Percentiles rank a stretch among this genome's conserved stretches.
These are phyloP conservation scores for Gallinago nigripennis DNA, from an alignment of 2,797 vertebrate species.

Conservation along the genomic window DNA sequence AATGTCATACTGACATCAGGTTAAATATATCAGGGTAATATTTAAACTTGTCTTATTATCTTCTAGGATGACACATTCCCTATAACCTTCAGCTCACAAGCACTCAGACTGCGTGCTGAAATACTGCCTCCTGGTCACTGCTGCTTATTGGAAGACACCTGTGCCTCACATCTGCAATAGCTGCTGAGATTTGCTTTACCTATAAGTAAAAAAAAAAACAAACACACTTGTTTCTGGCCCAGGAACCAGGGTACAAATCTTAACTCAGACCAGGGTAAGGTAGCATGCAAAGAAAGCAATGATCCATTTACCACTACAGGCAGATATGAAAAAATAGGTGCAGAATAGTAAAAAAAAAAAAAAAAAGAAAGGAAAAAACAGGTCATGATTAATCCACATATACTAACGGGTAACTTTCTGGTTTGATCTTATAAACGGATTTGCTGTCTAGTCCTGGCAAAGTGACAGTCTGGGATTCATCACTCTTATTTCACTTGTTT, in stretches of 20 bases:
- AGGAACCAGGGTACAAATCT: neutral
- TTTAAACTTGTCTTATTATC: neutral
- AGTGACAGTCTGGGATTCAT: neutral
- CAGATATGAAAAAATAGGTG: neutral
- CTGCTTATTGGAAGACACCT: neutral
- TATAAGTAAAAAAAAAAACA: neutral
- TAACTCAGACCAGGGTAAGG: neutral
- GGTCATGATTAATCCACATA: neutral
- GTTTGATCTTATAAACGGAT: neutral
- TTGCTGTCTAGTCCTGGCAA: neutral
- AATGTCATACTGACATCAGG: neutral
- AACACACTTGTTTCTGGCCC: neutral
- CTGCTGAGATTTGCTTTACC: neutral
- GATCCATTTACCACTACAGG: neutral
- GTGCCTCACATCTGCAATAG: neutral
- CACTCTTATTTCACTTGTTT: neutral
- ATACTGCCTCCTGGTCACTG: neutral
- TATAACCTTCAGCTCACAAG: neutral
- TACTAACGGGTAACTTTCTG: neutral
- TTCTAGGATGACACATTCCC: neutral
- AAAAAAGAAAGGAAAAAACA: no score
- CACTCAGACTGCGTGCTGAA: neutral
- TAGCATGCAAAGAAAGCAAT: neutral
- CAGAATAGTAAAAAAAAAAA: neutral
- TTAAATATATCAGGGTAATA: neutral